A percentile compares a stretch with the other conserved stretches of the same genome.
These are phyloP conservation scores for Rutilus rutilus DNA, from an alignment of 2,113 vertebrate species.

Conservation along the genomic window DNA sequence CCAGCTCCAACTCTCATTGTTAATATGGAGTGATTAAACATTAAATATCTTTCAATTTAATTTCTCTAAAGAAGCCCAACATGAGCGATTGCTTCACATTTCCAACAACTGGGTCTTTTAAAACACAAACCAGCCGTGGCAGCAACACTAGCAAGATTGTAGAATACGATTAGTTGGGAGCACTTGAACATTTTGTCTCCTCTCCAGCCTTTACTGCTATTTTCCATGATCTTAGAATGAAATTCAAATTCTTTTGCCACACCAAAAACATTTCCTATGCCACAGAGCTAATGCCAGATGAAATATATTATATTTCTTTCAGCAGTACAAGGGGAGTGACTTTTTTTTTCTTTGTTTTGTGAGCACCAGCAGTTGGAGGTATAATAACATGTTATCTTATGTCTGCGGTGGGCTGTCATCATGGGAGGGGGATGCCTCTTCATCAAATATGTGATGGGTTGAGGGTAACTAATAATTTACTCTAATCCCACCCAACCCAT, in stretches of 20 bases:
- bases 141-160: conserved; percentile 57
- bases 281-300: conserved; percentile 64
- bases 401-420: conserved; percentile 20
- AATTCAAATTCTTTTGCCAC: conserved; percentile 65
- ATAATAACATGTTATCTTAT: conserved; percentile 44
- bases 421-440: conserved; percentile 5
- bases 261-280: conserved; percentile 65
- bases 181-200: conserved; percentile 65
- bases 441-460: conserved; percentile 25
- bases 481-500: neutral
- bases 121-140: conserved; percentile 67
- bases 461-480: conserved; percentile 22
- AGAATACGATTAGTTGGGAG: conserved; percentile 62
- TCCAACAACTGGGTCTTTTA: conserved; percentile 43
- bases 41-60: conserved; percentile 52
- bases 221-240: conserved; percentile 70
- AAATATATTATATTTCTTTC: conserved; percentile 54
- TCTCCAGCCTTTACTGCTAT: conserved; percentile 67
- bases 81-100: neutral
- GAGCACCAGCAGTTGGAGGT: conserved; percentile 20
- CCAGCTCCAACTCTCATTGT: conserved; percentile 63
- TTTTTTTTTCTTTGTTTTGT: conserved; percentile 34
- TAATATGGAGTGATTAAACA: conserved; percentile 64
- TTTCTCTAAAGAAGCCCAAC: conserved; percentile 57
- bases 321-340: conserved; percentile 29